phyloP scores from a whole-genome alignment of 2,888 invertebrate species.

The Catonia carolina region DNA sequence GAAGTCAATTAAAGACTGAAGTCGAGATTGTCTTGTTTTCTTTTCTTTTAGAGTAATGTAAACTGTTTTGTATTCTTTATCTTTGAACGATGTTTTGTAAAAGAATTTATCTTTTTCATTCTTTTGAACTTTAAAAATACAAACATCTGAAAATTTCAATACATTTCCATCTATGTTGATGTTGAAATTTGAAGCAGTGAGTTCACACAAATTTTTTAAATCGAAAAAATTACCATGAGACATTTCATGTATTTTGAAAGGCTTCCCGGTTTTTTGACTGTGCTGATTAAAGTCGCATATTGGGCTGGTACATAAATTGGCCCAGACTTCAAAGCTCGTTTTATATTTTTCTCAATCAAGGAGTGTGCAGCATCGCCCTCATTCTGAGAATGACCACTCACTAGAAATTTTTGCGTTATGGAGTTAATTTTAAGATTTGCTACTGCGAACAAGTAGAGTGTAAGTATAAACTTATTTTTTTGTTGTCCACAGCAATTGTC shows the following conservation, averaged over 20 bases:
- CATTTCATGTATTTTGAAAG: conserved; percentile 1
- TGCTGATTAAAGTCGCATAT: not conserved
- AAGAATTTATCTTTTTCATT: not conserved
- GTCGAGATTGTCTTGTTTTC: not conserved
- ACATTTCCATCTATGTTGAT: not conserved
- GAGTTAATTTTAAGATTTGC: conserved; percentile 26
- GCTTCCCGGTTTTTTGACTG: conserved; percentile 1
- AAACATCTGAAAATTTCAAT: not conserved
- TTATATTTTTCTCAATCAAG: conserved; percentile 4
- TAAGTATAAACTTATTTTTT: conserved; percentile 34
- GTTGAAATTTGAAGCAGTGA: not conserved
- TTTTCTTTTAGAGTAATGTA: not conserved
- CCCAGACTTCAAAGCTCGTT: not conserved
- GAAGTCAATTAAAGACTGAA: no score
- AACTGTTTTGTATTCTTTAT: not conserved
- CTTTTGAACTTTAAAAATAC: not conserved
- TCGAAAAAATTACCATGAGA: not conserved
- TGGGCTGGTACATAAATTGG: conserved; percentile 3
- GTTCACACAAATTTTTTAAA: not conserved
- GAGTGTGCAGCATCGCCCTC: conserved; percentile 5
- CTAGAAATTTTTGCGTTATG: conserved; percentile 31
- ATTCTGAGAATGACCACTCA: conserved; percentile 2
- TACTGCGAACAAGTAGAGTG: conserved; percentile 30
- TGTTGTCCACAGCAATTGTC: conserved; percentile 36
- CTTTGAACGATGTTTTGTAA: not conserved